These are phyloP conservation scores for Oxyruncus cristatus DNA, from an alignment of 2,113 vertebrate genomes.

Conservation along the genomic window DNA sequence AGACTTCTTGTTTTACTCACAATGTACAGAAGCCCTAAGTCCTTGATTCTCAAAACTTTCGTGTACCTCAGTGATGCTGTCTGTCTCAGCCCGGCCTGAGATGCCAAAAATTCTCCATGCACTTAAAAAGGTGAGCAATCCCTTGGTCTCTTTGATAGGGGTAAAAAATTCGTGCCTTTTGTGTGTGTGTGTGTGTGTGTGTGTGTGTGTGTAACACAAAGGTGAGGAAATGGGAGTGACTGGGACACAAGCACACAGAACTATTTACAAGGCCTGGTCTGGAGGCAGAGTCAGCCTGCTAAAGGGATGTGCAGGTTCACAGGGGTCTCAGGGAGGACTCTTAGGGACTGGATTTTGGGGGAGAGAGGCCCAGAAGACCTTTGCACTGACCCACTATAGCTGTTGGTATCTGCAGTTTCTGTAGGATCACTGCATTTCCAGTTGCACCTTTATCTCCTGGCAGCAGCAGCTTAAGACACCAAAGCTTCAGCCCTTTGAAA, in stretches of 20 bases:
- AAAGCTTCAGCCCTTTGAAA: not conserved
- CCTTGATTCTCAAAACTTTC: not conserved
- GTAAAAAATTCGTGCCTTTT: not conserved
- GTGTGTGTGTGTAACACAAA: not conserved
- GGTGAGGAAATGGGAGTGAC: not conserved
- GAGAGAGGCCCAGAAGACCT: not conserved
- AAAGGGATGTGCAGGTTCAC: not conserved
- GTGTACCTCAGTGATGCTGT: not conserved
- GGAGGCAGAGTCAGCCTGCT: not conserved
- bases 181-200: no score
- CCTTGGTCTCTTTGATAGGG: not conserved
- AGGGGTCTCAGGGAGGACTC: not conserved
- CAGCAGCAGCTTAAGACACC: not conserved
- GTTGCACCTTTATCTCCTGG: not conserved
- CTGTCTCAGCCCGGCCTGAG: not conserved
- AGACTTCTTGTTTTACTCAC: not conserved
- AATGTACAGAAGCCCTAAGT: not conserved
- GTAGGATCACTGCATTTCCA: not conserved
- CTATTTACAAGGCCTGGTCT: not conserved
- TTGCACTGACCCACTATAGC: not conserved
- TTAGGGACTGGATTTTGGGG: not conserved
- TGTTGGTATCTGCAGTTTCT: not conserved
- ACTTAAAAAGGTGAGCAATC: not conserved
- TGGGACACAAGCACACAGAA: not conserved
- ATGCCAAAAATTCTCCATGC: not conserved